phyloP scores from a whole-genome alignment of 2,888 invertebrate genomes.

The Metalampra italica region DNA sequence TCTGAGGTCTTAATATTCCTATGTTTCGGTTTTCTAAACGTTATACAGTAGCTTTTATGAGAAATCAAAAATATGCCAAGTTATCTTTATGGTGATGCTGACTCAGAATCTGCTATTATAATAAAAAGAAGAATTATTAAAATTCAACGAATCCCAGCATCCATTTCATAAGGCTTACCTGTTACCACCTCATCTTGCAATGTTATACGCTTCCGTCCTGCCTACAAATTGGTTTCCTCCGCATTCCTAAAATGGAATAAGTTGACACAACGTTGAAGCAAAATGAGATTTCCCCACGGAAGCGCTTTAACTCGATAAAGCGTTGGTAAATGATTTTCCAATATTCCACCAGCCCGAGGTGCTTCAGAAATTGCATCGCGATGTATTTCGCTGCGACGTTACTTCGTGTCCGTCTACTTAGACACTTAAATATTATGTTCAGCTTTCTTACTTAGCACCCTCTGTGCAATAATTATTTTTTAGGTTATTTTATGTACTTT shows the following conservation, averaged over 20 bases:
- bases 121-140: too few species aligned
- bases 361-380: constrained; percentile 14
- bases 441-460: too few species aligned
- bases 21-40: too few species aligned
- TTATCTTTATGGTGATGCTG: too few species aligned
- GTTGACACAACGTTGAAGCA: constrained; percentile 21
- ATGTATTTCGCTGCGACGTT: too few species aligned
- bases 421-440: not conserved
- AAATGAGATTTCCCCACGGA: constrained; percentile 32
- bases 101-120: too few species aligned
- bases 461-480: too few species aligned
- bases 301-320: constrained; percentile 46
- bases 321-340: constrained; percentile 56
- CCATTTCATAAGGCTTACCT: not conserved
- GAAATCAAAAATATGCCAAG: too few species aligned
- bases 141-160: too few species aligned
- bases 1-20: too few species aligned
- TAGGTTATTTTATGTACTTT: too few species aligned
- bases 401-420: not conserved
- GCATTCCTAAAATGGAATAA: constrained; percentile 23
- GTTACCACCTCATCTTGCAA: not conserved
- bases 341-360: constrained; percentile 47
- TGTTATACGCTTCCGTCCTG: not conserved
- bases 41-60: too few species aligned
- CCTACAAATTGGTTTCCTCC: constrained; percentile 19